These are phyloP conservation scores for Sinocyclocheilus maitianheensis DNA, from an alignment of 2,113 vertebrate species.

Conservation along the genomic window DNA sequence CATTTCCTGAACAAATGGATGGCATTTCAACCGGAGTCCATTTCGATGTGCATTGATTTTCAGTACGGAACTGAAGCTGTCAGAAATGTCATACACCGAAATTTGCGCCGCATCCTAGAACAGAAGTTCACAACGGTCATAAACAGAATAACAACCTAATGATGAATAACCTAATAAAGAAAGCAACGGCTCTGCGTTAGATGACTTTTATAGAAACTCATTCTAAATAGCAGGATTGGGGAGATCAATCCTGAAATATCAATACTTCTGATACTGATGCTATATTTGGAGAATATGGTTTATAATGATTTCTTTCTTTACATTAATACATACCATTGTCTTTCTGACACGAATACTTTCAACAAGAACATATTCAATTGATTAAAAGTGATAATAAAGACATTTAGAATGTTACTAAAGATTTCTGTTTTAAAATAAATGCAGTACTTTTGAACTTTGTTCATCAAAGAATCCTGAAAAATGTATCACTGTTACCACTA, in stretches of 20 bases:
- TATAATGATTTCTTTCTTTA: not conserved
- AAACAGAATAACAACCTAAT: not conserved
- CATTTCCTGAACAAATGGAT: slow-evolving; percentile 10
- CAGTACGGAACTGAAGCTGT: slow-evolving; percentile 11
- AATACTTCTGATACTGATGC: not conserved
- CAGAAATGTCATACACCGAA: slow-evolving; percentile 5
- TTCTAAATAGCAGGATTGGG: not conserved
- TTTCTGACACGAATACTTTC: not conserved
- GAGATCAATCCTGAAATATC: not conserved
- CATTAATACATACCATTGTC: not conserved
- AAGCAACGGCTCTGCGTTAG: not conserved
- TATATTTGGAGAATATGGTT: not conserved
- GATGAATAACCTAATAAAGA: not conserved
- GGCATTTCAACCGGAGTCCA: slow-evolving; percentile 9
- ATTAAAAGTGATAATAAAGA: not conserved
- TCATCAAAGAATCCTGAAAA: not conserved
- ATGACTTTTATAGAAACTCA: not conserved
- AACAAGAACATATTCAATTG: not conserved
- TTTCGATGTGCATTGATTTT: slow-evolving; percentile 43
- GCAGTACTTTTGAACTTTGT: not conserved
- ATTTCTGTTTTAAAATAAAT: not conserved
- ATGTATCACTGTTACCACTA: too few species aligned
- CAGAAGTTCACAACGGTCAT: not conserved
- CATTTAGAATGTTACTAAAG: not conserved
- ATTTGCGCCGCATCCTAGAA: not conserved